phyloP scores from a whole-genome alignment of 2,888 invertebrate genomes.

The Melanophora roralis region DNA sequence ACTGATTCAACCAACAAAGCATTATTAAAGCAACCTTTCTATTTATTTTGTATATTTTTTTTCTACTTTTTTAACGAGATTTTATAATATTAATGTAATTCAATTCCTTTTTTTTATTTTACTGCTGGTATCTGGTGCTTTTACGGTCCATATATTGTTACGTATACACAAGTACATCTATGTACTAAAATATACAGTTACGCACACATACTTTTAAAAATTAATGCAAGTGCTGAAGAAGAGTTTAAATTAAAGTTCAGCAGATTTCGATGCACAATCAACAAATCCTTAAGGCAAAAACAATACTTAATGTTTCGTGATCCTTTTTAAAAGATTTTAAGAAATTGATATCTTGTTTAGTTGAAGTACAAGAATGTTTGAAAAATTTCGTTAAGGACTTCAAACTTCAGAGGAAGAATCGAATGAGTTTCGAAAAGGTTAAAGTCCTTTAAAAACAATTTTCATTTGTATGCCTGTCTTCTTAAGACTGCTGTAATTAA shows the following conservation, averaged over 20 bases:
- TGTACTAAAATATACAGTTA: background rate
- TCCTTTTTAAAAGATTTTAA: background rate
- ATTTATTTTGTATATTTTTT: slow-evolving; percentile 41
- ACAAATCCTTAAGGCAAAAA: background rate
- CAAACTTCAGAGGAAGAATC: too few species aligned
- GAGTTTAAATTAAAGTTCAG: slow-evolving; percentile 20
- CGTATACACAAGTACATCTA: background rate
- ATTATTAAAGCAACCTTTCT: slow-evolving; percentile 13
- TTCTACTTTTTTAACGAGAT: slow-evolving; percentile 56
- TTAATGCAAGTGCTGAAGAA: background rate
- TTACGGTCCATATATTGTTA: slow-evolving; percentile 12
- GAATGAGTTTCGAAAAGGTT: too few species aligned
- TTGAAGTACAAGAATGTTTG: background rate
- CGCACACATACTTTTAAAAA: background rate
- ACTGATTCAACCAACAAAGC: slow-evolving; percentile 29
- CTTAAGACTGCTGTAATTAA: too few species aligned
- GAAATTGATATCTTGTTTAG: background rate
- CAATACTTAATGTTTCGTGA: background rate
- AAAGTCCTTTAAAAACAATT: too few species aligned
- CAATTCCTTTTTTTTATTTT: slow-evolving; percentile 27
- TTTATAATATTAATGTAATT: slow-evolving; percentile 60
- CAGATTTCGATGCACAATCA: background rate
- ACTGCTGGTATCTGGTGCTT: slow-evolving; percentile 15
- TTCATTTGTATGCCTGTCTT: too few species aligned
- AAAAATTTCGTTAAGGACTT: too few species aligned